Percentiles rank a stretch among this genome's conserved stretches.
These are phyloP conservation scores for Pristis pectinata DNA, from an alignment of 2,797 vertebrate species.

Conservation along the genomic window DNA sequence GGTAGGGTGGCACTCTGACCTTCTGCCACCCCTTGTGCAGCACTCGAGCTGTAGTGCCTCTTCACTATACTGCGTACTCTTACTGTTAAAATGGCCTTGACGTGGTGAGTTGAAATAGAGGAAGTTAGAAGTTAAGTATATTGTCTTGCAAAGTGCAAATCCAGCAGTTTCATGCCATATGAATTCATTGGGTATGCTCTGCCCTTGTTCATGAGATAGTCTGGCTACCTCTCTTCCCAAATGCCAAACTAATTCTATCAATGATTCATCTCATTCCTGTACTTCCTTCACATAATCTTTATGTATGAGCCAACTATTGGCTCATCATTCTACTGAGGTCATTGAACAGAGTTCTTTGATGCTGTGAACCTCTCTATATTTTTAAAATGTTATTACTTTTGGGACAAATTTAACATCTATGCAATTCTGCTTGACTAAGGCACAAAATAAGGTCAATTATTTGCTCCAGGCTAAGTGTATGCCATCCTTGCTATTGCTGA, in stretches of 20 bases:
- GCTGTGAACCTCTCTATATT: neutral
- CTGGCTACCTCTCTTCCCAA: neutral
- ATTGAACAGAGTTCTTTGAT: neutral
- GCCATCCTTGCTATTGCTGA: neutral
- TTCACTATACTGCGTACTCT: neutral
- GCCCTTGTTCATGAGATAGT: neutral
- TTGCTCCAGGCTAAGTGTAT: neutral
- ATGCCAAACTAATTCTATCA: neutral
- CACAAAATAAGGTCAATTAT: neutral
- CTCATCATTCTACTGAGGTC: neutral
- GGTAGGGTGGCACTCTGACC: neutral
- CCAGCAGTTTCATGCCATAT: neutral
- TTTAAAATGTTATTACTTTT: constrained; percentile 4
- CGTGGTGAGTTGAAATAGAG: neutral
- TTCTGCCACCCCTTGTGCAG: neutral
- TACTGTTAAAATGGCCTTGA: neutral
- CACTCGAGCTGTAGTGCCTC: neutral
- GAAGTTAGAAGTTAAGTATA: neutral
- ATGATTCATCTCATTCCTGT: neutral
- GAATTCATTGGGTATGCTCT: neutral
- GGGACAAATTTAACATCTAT: neutral
- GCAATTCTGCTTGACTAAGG: neutral
- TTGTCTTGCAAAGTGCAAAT: neutral
- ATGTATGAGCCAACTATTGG: neutral
- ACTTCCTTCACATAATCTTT: neutral